These are phyloP conservation scores for Hucho hucho DNA, from an alignment of 2,113 vertebrate genomes.

Conservation along the genomic window DNA sequence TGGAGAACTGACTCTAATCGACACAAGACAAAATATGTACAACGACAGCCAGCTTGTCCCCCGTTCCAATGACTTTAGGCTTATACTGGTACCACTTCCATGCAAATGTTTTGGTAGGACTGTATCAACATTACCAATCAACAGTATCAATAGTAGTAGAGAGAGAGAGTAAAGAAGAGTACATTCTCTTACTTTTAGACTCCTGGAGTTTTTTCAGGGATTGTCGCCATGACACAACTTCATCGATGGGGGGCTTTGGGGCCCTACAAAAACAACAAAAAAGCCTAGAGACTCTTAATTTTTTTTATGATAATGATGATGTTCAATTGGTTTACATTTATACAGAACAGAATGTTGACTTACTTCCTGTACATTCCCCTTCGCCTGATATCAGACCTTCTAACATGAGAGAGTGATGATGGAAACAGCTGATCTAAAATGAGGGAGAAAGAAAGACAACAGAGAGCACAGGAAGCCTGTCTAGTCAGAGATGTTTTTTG, in stretches of 20 bases:
- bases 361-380: neutral
- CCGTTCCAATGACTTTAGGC: constrained; percentile 31
- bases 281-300: neutral
- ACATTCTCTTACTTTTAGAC: constrained; percentile 52
- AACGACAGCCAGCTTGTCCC: constrained; percentile 16
- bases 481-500: neutral
- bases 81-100: neutral
- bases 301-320: neutral
- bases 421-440: neutral
- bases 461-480: neutral
- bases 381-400: neutral
- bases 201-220: constrained; percentile 51
- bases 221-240: constrained; percentile 43
- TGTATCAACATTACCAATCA: neutral
- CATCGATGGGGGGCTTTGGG: constrained; percentile 39
- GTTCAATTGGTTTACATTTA: neutral
- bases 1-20: constrained; percentile 65
- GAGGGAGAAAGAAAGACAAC: neutral
- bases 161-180: constrained; percentile 4
- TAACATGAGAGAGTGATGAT: too few species aligned
- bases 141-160: neutral
- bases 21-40: constrained; percentile 59
- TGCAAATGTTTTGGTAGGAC: constrained; percentile 17
- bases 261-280: constrained; percentile 43
- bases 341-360: neutral